These are phyloP conservation scores for Bufotes viridis DNA, from an alignment of 2,797 vertebrate species.

Conservation along the genomic window DNA sequence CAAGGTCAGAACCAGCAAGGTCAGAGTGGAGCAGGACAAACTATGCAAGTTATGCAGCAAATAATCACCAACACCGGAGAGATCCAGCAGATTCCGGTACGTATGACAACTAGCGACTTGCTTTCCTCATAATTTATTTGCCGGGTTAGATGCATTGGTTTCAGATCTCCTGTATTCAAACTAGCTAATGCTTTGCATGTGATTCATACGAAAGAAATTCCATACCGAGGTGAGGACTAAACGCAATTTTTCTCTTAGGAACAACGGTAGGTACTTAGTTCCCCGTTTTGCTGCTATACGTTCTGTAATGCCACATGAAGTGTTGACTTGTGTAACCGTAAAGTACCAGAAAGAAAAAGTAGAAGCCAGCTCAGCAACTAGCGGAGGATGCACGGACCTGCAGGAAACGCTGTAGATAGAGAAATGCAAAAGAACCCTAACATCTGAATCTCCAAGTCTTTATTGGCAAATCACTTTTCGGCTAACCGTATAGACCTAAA, in stretches of 20 bases:
- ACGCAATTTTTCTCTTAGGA: no score
- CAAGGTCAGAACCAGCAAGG: conserved; percentile 92
- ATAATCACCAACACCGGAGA: conserved; percentile 99
- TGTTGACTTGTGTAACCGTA: no score
- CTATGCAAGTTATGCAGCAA: conserved; percentile 99
- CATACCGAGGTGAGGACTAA: no score
- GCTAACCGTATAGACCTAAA: no score
- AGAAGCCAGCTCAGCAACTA: no score
- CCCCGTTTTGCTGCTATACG: neutral
- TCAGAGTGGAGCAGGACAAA: conserved; percentile 83
- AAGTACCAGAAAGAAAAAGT: no score
- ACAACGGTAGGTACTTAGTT: conserved; percentile 45
- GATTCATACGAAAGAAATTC: conserved; percentile 33
- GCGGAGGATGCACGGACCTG: no score
- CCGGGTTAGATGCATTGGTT: no score
- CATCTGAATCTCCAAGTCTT: no score
- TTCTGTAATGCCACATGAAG: neutral
- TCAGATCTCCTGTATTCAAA: neutral
- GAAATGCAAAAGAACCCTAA: no score
- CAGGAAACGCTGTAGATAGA: no score
- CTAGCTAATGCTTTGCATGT: neutral
- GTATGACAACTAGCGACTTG: conserved; percentile 38
- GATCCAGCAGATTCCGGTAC: conserved; percentile 91
- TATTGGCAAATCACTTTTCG: no score
- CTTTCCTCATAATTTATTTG: neutral